Evolutionary conservation across 2,888 invertebrate genomes (phyloP).

Genomic region (Sisyra nigra): DNA sequence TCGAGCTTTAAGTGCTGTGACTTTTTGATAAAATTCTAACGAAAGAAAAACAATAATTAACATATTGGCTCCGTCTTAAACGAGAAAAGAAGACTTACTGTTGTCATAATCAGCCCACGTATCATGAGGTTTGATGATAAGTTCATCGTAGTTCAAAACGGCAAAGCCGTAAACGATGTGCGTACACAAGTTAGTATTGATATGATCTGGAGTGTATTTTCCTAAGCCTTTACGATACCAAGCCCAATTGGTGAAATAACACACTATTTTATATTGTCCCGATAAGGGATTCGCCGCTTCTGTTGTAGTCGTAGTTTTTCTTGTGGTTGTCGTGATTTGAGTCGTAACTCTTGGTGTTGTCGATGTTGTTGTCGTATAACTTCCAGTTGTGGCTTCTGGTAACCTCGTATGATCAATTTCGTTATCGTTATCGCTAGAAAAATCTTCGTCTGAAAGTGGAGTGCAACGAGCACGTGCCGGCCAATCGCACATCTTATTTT

Average conservation of each 20-base stretch:
- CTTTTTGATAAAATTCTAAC: slow-evolving; percentile 67
- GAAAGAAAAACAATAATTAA: neutral
- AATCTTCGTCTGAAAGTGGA: slow-evolving; percentile 11
- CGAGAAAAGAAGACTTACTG: too few relatives aligned
- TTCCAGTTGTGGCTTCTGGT: slow-evolving; percentile 13
- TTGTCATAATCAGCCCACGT: slow-evolving; percentile 85
- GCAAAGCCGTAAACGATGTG: slow-evolving; percentile 90
- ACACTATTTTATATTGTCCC: slow-evolving; percentile 67
- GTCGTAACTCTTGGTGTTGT: slow-evolving; percentile 14
- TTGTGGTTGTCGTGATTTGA: slow-evolving; percentile 19
- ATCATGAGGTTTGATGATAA: slow-evolving; percentile 68
- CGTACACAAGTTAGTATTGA: slow-evolving; percentile 75
- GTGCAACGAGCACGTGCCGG: slow-evolving; percentile 45
- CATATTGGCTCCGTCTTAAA: too few relatives aligned
- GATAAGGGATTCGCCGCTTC: slow-evolving; percentile 32
- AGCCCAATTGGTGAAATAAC: slow-evolving; percentile 90
- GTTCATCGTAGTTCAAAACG: slow-evolving; percentile 66
- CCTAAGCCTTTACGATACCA: slow-evolving; percentile 75
- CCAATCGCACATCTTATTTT: slow-evolving; percentile 55
- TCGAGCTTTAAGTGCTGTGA: slow-evolving; percentile 58
- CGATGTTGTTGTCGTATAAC: slow-evolving; percentile 19
- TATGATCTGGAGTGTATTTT: slow-evolving; percentile 71
- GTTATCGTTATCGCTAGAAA: slow-evolving; percentile 6
- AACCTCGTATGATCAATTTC: slow-evolving; percentile 10
- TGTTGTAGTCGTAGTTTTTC: slow-evolving; percentile 21